Percentiles rank a stretch among this genome's conserved stretches.
These are phyloP conservation scores for Pithys albifrons DNA, from an alignment of 2,113 vertebrate genomes.

Conservation along the genomic window DNA sequence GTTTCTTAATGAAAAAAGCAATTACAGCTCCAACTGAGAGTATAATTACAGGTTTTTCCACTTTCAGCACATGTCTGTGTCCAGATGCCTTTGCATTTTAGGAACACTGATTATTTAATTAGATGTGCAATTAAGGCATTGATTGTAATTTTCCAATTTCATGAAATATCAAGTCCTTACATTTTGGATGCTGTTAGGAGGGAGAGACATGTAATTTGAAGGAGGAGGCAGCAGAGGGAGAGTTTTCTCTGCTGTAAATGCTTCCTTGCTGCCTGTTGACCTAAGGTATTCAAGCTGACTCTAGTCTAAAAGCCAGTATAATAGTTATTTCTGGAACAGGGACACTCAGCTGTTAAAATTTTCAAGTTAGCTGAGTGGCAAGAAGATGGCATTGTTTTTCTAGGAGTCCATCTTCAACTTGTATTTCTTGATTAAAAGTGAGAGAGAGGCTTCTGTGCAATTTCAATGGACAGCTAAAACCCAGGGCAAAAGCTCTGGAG, in stretches of 20 bases:
- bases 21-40: constrained; percentile 37
- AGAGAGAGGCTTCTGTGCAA: accelerated
- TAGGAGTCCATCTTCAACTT: neutral
- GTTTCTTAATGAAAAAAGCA: constrained; percentile 24
- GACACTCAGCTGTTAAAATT: neutral
- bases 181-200: neutral
- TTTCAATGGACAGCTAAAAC: neutral
- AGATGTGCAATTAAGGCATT: constrained; percentile 56
- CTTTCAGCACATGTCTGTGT: neutral
- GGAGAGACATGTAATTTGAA: constrained; percentile 64
- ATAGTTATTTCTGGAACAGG: neutral
- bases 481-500: neutral
- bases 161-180: constrained; percentile 6
- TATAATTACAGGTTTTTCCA: constrained; percentile 60
- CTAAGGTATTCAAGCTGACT: neutral
- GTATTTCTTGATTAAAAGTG: neutral
- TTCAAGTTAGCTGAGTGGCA: neutral
- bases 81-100: constrained; percentile 56
- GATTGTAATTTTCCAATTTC: constrained; percentile 63
- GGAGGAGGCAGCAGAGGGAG: constrained; percentile 71
- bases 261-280: constrained; percentile 18
- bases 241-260: constrained; percentile 65
- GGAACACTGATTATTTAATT: constrained; percentile 68
- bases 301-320: constrained; percentile 6
- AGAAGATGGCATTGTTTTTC: neutral